Evolutionary conservation across 2,797 vertebrate species (phyloP).

Genomic region (Scolopax rusticola): DNA sequence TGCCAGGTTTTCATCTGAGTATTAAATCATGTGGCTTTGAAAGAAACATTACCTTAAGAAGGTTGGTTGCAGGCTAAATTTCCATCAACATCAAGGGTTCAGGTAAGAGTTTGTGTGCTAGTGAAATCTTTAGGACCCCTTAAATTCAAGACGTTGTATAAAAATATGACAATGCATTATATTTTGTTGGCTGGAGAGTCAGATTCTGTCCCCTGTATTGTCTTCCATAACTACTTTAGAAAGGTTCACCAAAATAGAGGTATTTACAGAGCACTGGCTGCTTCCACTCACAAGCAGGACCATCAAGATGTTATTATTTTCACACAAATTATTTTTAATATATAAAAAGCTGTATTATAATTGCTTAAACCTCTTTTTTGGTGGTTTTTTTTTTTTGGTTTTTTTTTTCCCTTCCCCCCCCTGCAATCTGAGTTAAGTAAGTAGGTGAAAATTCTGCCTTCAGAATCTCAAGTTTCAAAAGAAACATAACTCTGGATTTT

Average conservation of each 20-base stretch:
- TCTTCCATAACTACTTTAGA: not conserved
- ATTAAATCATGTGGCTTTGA: not conserved
- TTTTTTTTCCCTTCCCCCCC: rapidly evolving
- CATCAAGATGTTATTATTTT: not conserved
- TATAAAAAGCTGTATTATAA: not conserved
- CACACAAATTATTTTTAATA: not conserved
- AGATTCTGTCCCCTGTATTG: not conserved
- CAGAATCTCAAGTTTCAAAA: constrained; percentile 54
- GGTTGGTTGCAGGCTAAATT: not conserved
- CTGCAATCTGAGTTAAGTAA: not conserved
- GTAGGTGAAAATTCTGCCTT: constrained; percentile 13
- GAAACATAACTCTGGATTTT: constrained; percentile 35
- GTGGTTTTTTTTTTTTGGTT: rapidly evolving
- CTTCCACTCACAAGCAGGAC: not conserved
- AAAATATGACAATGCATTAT: not conserved
- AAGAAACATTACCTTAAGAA: not conserved
- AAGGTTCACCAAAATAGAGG: not conserved
- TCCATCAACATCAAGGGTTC: not conserved
- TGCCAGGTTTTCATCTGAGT: not conserved
- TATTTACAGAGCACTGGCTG: not conserved
- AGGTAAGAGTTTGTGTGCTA: not conserved
- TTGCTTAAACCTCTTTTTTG: not conserved
- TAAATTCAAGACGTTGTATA: not conserved
- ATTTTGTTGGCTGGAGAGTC: not conserved
- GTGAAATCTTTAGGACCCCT: not conserved